Evolutionary conservation across 1,140 invertebrate species (phyloP), one percentile per base, ranked within the genome.

Genomic region (Nautilus pompilius): DNA sequence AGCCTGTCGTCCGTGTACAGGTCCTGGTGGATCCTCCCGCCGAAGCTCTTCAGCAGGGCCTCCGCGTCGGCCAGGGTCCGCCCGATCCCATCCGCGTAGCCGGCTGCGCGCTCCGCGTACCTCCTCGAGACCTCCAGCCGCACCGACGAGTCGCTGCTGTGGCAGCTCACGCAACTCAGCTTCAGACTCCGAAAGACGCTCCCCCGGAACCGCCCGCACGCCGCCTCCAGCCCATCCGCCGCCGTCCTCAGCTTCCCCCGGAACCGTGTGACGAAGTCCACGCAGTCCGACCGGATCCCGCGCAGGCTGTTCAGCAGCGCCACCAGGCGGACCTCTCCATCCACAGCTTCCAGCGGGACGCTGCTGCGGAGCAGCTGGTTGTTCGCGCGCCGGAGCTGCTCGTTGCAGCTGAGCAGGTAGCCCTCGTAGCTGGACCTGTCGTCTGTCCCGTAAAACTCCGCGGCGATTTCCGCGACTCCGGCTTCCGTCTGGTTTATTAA

Each of bases 221-320:
- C 60, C 15, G 60, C 60, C 49, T 66, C 64, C 29, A 74, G 58
- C 26, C 61, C 53, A 20, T 77, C 73, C n/a, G 69, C 61, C 2
- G 75, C 67, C 22, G 62, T 58, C 60, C 73, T 77, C 29, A 78
- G 32, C 49, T 75, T 74, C 34, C 77, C 74, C 79, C 77, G 78
- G 60, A 74, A 77, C 55, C 74, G 69, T 3, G 76, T 76, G 29
- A 80, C 41, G n/a, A 70, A 70, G 0, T 62, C 63, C 10, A 79
- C 67, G 22, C 66, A 60, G 1, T n/a, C n/a, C n/a, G n/a, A n/a
- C n/a, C n/a, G n/a, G n/a, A 62, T 62, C 32, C 72, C 73, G 24
- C 79, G 61, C 20, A 79, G 51, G 22, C 67, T 49, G 57, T 80
- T 80, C 28, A 80, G 60, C 29, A 80, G 53, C 15, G 67, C 28